A percentile compares a stretch with the other conserved stretches of the same genome.
Conservation (phyloP, 2,797 vertebrate species). For the Oreochromis grahami region DNA sequence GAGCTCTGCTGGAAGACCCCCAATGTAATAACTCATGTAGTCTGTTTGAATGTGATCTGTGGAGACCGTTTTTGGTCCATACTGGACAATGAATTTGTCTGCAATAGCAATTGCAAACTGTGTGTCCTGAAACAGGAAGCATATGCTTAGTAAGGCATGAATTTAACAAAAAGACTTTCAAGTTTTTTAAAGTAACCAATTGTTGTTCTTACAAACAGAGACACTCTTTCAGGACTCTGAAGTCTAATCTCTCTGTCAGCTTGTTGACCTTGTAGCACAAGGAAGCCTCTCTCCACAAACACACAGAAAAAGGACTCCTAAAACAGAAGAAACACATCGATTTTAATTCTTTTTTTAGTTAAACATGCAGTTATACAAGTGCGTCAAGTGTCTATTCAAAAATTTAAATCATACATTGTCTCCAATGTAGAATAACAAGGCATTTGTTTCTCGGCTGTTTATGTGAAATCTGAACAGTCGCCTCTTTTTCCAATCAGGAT, state of each 20-base stretch:
- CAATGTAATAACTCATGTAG: slow-evolving; percentile 74
- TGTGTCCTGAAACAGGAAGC: slow-evolving; percentile 4
- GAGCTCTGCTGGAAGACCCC: slow-evolving; percentile 79
- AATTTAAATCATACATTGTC: slow-evolving; percentile 39
- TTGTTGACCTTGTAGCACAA: slow-evolving; percentile 42
- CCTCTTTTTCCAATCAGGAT: neutral
- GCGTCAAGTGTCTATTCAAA: neutral
- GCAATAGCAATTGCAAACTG: neutral
- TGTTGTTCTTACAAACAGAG: slow-evolving; percentile 50
- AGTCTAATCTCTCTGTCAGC: neutral
- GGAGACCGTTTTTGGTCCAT: neutral
- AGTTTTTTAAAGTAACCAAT: neutral
- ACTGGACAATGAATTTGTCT: neutral
- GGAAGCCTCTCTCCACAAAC: slow-evolving; percentile 43
- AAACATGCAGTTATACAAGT: neutral
- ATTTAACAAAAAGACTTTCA: neutral
- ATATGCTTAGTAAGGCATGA: neutral
- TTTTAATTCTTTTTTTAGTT: neutral
- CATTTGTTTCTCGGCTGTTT: slow-evolving; percentile 45
- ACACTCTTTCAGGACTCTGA: slow-evolving; percentile 34
- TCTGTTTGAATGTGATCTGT: slow-evolving; percentile 1
- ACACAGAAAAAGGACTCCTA: slow-evolving; percentile 51
- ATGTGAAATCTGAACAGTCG: slow-evolving; percentile 37
- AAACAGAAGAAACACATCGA: neutral
- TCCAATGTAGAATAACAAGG: slow-evolving; percentile 57